These are phyloP conservation scores for Oceanodroma leucorhoa DNA, from an alignment of 2,797 vertebrate species.

Conservation along the genomic window DNA sequence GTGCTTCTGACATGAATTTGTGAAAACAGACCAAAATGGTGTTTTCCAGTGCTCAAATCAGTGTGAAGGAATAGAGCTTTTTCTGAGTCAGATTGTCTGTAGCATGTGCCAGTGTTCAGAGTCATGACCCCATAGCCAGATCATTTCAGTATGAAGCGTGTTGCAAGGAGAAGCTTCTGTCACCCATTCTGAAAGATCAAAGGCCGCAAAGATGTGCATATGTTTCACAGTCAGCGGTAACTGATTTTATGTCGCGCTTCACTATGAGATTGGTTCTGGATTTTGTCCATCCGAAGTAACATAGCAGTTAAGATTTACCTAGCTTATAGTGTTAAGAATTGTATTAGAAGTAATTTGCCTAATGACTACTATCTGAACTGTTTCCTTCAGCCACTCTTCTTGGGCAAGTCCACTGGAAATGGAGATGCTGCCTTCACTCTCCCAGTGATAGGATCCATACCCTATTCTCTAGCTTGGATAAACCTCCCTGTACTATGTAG, in stretches of 20 bases:
- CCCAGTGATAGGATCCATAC: background rate
- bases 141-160: background rate
- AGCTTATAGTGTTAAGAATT: background rate
- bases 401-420: background rate
- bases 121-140: background rate
- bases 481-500: background rate
- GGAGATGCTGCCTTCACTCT: background rate
- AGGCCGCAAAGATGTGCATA: background rate
- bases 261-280: background rate
- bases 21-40: background rate
- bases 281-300: background rate
- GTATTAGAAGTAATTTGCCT: background rate
- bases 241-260: background rate
- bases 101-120: background rate
- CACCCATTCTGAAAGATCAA: background rate
- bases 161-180: slow-evolving; percentile 1
- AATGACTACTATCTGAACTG: background rate
- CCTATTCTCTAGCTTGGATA: background rate
- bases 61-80: background rate
- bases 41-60: background rate
- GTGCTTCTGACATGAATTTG: background rate
- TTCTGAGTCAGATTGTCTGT: background rate
- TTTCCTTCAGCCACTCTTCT: background rate
- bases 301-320: background rate
- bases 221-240: background rate